Evolutionary conservation across 2,888 invertebrate genomes (phyloP).

Genomic region (Eremobia ochroleuca): DNA sequence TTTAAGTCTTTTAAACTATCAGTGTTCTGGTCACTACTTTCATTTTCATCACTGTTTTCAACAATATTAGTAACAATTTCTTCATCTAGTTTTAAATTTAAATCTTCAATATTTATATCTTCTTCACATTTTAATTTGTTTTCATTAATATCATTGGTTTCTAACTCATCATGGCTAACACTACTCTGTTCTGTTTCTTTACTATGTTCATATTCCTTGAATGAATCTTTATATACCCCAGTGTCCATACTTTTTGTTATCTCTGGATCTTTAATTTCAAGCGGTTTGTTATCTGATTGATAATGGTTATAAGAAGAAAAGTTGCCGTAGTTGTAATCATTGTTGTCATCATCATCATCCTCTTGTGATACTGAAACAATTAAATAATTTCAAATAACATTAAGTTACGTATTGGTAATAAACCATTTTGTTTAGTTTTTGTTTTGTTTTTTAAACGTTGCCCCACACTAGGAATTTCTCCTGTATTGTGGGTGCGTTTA

Average conservation of each 20-base stretch:
- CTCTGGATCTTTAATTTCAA: constrained; percentile 52
- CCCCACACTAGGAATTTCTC: no score
- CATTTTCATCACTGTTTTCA: constrained; percentile 63
- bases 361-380: constrained; percentile 85
- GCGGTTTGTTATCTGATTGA: constrained; percentile 68
- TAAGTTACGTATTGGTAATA: background rate
- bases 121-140: constrained; percentile 73
- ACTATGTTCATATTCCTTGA: constrained; percentile 48
- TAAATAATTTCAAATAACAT: background rate
- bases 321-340: constrained; percentile 82
- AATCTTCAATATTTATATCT: constrained; percentile 81
- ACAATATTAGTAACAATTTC: constrained; percentile 68
- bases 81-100: constrained; percentile 80
- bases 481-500: no score
- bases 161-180: constrained; percentile 43
- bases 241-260: constrained; percentile 46
- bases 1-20: constrained; percentile 63
- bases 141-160: constrained; percentile 65
- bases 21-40: constrained; percentile 61
- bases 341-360: constrained; percentile 84
- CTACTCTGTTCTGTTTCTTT: constrained; percentile 46
- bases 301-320: constrained; percentile 80
- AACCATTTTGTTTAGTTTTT: no score
- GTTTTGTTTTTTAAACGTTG: no score
- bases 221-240: constrained; percentile 59